Base-by-base conservation (phyloP, 2,797 vertebrate genomes). In the Anniella stebbinsi region DNA sequence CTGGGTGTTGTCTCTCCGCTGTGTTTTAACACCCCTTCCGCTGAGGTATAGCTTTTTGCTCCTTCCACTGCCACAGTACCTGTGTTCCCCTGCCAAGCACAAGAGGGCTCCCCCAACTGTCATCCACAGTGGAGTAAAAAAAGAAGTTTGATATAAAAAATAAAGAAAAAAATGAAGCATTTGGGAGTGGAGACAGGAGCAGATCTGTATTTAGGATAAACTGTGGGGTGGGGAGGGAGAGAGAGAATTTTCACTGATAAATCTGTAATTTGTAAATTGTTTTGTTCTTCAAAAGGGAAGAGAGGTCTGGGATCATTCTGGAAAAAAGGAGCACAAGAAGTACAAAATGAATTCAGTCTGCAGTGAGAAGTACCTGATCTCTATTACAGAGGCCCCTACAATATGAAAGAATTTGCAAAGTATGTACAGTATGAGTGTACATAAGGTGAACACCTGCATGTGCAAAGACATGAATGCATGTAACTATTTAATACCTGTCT, bases 381-480 rank as follows among this genome's bases (percentile, higher is more conserved):
- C 45, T 69, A 80, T 72, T 81, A 88, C 9, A 63, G 78, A 73
- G 78, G 78, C 87, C 66, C 67, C 17, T 57, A 33, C 66, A 81
- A 57, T 80, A 88, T 88, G 77, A 80, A 88, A 88, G 77, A 70
- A 36, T 67, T 57, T 57, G 77, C 48, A 60, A 87, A 80, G 25
- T 80, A 80, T 87, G 76, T 38, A 80, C 45, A 80, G n/a, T 72
- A 30, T 80, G 57, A 72, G 10, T 18, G 67, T 60, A 70, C 87
- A 81, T 88, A 72, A 81, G 66, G 77, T 0, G 51, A 90, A 93
- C 93, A 1, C 72, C 88, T 92, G 51, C 54, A 41, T 41, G 83
- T 88, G 70, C 38, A 92, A 88, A 92, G 92, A 89, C 69, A 1
- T 86, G 87, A 80, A 41, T 73, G 66, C 57, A 84, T 51, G 7